phyloP scores from a whole-genome alignment of 2,888 invertebrate genomes.

The Allacma fusca region DNA sequence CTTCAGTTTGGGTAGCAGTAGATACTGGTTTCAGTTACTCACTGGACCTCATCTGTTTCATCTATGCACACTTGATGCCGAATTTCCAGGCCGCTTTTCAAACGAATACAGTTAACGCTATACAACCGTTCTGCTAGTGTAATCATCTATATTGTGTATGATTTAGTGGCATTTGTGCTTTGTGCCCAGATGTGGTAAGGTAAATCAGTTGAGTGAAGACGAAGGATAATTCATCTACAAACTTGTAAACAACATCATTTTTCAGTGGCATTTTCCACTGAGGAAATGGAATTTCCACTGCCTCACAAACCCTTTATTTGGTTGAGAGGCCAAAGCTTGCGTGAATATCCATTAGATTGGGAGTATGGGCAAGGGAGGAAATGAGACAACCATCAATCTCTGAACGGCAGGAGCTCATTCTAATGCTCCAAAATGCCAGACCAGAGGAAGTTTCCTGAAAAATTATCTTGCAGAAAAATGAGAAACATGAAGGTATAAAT shows the following conservation, averaged over 20 bases:
- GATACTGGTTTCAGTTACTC: too few relatives aligned
- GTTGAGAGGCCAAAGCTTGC: neutral
- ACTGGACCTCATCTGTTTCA: too few relatives aligned
- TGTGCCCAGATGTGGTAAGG: neutral
- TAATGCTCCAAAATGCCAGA: neutral
- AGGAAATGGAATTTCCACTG: neutral
- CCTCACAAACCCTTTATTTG: neutral
- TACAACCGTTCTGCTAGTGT: too few relatives aligned
- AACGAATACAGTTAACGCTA: too few relatives aligned
- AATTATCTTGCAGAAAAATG: too few relatives aligned
- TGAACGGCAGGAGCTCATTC: constrained; percentile 20
- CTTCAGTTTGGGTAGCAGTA: too few relatives aligned
- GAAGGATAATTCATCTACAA: neutral
- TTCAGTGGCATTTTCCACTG: neutral
- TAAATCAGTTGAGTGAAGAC: neutral
- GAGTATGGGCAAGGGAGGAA: constrained; percentile 9
- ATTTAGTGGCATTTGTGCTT: neutral
- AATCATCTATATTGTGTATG: too few relatives aligned
- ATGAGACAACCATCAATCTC: constrained; percentile 41
- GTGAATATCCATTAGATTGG: constrained; percentile 9
- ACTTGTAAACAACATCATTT: constrained; percentile 19
- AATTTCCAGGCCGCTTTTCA: too few relatives aligned
- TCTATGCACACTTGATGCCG: too few relatives aligned
- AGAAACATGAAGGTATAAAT: too few relatives aligned
- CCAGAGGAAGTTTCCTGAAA: too few relatives aligned